These are phyloP conservation scores for Varanus komodoensis DNA, from an alignment of 2,113 vertebrate genomes.

Conservation along the genomic window DNA sequence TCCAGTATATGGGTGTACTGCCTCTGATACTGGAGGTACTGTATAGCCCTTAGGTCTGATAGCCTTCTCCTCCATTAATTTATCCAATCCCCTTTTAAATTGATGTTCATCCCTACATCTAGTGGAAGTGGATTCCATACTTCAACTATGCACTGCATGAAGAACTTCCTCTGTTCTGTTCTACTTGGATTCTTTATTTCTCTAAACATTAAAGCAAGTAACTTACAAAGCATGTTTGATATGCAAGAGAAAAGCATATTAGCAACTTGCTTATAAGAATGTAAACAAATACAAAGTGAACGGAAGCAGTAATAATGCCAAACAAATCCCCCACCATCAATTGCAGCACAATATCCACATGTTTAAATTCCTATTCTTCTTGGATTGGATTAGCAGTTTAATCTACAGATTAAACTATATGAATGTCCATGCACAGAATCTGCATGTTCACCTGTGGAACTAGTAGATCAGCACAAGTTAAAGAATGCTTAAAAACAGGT, in stretches of 20 bases:
- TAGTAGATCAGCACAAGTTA: not conserved
- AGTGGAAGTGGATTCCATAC: too few relatives aligned
- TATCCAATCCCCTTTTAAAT: too few relatives aligned
- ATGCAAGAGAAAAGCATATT: not conserved
- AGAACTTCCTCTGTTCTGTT: too few relatives aligned
- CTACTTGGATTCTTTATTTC: not conserved
- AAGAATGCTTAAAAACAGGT: not conserved
- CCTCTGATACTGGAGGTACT: too few relatives aligned
- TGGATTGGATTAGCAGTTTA: not conserved
- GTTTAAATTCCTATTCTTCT: not conserved
- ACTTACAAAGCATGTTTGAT: not conserved
- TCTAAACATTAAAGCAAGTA: not conserved
- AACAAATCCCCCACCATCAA: not conserved
- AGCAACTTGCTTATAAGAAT: not conserved
- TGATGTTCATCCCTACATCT: too few relatives aligned
- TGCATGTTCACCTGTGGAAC: not conserved
- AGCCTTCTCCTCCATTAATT: too few relatives aligned
- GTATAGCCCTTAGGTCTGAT: too few relatives aligned
- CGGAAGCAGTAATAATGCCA: not conserved
- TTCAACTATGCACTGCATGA: too few relatives aligned
- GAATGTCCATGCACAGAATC: not conserved
- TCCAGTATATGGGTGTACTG: too few relatives aligned
- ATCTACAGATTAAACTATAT: not conserved
- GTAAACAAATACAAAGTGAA: too few relatives aligned
- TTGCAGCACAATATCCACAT: not conserved